Base-by-base conservation (phyloP, 2,113 vertebrate genomes). In the Eubucco bourcierii region DNA sequence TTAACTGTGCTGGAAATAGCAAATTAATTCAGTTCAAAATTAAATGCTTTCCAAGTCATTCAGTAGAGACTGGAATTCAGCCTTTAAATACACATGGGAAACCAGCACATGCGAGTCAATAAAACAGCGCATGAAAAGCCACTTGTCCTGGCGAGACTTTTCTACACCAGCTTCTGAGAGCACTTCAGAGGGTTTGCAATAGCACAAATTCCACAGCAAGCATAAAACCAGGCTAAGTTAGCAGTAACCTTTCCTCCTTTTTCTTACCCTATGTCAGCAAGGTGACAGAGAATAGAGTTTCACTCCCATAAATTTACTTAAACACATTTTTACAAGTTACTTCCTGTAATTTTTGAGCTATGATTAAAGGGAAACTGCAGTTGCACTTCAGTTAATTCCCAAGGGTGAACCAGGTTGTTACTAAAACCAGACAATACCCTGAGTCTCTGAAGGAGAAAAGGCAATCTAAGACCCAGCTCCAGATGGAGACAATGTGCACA, bases 11-110 rank as follows among this genome's bases (percentile, higher is more conserved):
- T 33, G 64, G 91, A 97, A 91, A 76, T 72, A 88, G 79, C 74
- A 96, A 97, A 96, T 88, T 3, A 97, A 96, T 95, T 95, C 97
- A 91, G 77, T 72, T 94, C 89, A 90, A 95, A 96, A 91, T 74
- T 84, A 94, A 94, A 95, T 92, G 88, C 87, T 95, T 97, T 95
- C 90, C 15, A 33, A 96, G 81, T 81, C 67, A 94, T 93, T 97
- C 88, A 92, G 90, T 81, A 84, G 89, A 93, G 91, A 85, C 67
- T 93, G 91, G 94, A 97, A 97, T 97, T 95, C 95, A 95, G 95
- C 90, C 87, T 95, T 96, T 97, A 97, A 97, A 92, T 79, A 95
- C 85, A 92, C 65, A 78, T 92, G 95, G 97, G 94, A 97, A 92
- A 94, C 84, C 92, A 93, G 68, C 68, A 96, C 87, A 95, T 92